Percentiles rank a stretch among this genome's conserved stretches.
Evolutionary conservation across 2,113 vertebrate species (phyloP).

Genomic region (Thryonomys swinderianus): DNA sequence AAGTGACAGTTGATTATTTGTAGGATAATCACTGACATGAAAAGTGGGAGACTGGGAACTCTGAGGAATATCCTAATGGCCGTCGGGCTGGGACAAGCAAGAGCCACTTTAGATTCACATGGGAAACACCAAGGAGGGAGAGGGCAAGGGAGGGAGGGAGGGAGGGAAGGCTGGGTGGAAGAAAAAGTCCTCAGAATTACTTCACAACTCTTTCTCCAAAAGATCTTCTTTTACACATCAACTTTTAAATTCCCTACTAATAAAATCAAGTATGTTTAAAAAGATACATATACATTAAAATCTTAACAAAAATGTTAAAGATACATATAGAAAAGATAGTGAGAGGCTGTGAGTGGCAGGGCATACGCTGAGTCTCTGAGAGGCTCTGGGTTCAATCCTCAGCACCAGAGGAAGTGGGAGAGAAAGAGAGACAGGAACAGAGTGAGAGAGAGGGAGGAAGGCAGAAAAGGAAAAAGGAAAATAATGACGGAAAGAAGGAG

Average conservation of each 20-base stretch:
- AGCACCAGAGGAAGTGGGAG: not conserved
- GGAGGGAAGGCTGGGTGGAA: not conserved
- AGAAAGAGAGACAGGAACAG: not conserved
- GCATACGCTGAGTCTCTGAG: not conserved
- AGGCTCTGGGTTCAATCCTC: not conserved
- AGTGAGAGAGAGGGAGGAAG: not conserved
- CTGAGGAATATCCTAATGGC: not conserved
- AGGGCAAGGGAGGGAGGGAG: not conserved
- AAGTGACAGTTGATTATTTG: constrained; percentile 24
- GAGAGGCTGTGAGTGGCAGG: no score
- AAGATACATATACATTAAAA: not conserved
- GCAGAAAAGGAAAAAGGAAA: not conserved
- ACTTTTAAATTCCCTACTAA: constrained; percentile 7
- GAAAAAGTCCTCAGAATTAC: not conserved
- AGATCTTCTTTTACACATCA: not conserved
- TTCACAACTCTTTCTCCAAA: not conserved
- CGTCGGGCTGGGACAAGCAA: not conserved
- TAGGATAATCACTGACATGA: not conserved
- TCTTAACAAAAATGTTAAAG: not conserved
- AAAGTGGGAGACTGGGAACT: not conserved
- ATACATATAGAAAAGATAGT: not conserved
- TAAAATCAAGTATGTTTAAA: not conserved
- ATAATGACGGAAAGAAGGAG: no score
- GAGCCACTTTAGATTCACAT: not conserved
- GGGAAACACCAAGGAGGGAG: not conserved